phyloP scores from a whole-genome alignment of 2,888 invertebrate species.

The Lomographa bimaculata region DNA sequence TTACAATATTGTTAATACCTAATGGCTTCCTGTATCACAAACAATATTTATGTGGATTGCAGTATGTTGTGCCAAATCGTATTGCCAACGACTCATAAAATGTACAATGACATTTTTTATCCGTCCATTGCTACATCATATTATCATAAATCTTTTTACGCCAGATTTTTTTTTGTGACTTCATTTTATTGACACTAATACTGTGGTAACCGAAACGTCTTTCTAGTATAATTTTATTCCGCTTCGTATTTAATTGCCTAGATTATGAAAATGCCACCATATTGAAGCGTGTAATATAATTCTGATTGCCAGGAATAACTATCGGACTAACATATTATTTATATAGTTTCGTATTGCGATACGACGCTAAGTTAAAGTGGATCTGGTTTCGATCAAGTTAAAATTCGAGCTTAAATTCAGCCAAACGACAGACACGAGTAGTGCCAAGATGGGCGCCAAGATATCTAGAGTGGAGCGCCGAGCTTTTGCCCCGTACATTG shows the following conservation, averaged over 20 bases:
- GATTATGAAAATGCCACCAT: too few relatives aligned
- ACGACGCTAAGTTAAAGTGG: too few relatives aligned
- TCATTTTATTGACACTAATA: slow-evolving; percentile 25
- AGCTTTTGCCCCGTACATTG: slow-evolving; percentile 66
- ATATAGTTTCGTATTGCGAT: too few relatives aligned
- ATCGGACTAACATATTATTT: too few relatives aligned
- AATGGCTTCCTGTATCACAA: slow-evolving; percentile 28
- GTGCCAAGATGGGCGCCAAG: slow-evolving; percentile 57
- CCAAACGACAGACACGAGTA: slow-evolving; percentile 40
- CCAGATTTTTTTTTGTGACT: slow-evolving; percentile 17
- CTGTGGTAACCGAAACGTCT: slow-evolving; percentile 16
- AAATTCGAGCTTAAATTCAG: slow-evolving; percentile 40
- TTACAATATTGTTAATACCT: slow-evolving; percentile 4
- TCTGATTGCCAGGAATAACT: too few relatives aligned
- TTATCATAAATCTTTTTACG: slow-evolving; percentile 31
- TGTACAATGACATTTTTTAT: slow-evolving; percentile 41
- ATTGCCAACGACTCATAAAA: slow-evolving; percentile 44
- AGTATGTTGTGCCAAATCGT: slow-evolving; percentile 40
- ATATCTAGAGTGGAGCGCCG: slow-evolving; percentile 49
- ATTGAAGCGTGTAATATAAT: slow-evolving; percentile 8
- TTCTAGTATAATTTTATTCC: slow-evolving; percentile 6
- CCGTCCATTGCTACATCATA: slow-evolving; percentile 38
- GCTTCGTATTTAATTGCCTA: too few relatives aligned
- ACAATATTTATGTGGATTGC: slow-evolving; percentile 32
- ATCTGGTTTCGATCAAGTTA: slow-evolving; percentile 33